phyloP scores from a whole-genome alignment of 2,888 invertebrate genomes.

The Leucophenga montana region DNA sequence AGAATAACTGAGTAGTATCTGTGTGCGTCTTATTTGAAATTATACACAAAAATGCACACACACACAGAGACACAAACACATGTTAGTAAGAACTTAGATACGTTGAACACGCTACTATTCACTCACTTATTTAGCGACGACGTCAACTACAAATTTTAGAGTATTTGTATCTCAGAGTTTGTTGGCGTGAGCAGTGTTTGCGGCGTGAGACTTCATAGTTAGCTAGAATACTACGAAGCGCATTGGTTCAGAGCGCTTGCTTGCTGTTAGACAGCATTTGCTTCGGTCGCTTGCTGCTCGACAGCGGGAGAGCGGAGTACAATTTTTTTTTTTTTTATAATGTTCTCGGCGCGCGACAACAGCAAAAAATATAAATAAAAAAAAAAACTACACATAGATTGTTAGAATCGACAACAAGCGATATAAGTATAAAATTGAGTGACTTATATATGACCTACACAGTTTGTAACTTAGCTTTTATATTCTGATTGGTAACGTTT shows the following conservation, averaged over 20 bases:
- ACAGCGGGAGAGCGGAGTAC: neutral
- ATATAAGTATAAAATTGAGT: neutral
- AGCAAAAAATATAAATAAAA: neutral
- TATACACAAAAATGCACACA: neutral
- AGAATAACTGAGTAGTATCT: neutral
- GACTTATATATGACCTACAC: slow-evolving; percentile 24
- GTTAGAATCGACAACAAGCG: neutral
- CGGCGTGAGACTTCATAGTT: no score
- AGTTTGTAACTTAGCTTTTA: no score
- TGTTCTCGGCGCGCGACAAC: slow-evolving; percentile 16
- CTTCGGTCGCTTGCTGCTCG: no score
- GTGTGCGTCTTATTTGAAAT: neutral
- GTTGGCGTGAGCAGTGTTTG: no score
- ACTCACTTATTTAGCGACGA: no score
- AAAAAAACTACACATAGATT: neutral
- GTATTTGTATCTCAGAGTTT: no score
- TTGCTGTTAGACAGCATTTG: no score
- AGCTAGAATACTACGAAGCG: neutral
- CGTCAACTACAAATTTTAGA: no score
- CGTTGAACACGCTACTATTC: neutral
- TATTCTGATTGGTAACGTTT: no score
- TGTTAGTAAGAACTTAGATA: neutral
- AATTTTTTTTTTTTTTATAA: neutral
- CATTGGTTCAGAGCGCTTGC: neutral
- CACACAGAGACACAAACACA: neutral